Evolutionary conservation across 2,797 vertebrate genomes (phyloP).

Genomic region (Pangasius mekongensis): DNA sequence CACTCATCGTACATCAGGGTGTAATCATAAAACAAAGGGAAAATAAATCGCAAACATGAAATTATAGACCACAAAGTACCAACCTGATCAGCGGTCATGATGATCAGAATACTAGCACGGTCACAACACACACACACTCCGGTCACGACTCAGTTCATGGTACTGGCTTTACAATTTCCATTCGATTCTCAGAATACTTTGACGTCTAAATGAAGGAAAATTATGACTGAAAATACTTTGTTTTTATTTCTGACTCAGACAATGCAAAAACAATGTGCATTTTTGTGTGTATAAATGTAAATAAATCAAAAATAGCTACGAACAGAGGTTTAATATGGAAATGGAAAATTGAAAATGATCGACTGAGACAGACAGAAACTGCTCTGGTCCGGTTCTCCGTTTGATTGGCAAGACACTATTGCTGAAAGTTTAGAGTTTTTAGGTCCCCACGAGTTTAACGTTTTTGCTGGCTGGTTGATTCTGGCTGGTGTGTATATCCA

Average conservation of each 20-base stretch:
- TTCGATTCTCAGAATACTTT: too few species aligned
- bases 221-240: too few species aligned
- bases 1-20: background rate
- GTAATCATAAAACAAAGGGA: background rate
- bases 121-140: background rate
- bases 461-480: background rate
- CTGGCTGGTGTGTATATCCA: background rate
- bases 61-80: background rate
- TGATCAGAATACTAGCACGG: background rate
- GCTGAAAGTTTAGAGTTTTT: background rate
- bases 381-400: too few species aligned
- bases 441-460: background rate
- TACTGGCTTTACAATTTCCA: background rate
- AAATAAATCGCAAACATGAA: background rate
- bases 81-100: background rate
- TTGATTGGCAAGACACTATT: background rate
- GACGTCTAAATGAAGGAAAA: too few species aligned
- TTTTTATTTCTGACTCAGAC: background rate
- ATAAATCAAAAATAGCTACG: too few species aligned
- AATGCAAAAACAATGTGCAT: too few species aligned
- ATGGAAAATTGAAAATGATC: too few species aligned
- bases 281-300: too few species aligned
- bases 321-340: too few species aligned
- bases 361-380: too few species aligned
- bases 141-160: background rate